Evolutionary conservation across 1,140 invertebrate species (phyloP), one percentile per base, ranked within the genome.

Genomic region (Caenorhabditis elegans): DNA sequence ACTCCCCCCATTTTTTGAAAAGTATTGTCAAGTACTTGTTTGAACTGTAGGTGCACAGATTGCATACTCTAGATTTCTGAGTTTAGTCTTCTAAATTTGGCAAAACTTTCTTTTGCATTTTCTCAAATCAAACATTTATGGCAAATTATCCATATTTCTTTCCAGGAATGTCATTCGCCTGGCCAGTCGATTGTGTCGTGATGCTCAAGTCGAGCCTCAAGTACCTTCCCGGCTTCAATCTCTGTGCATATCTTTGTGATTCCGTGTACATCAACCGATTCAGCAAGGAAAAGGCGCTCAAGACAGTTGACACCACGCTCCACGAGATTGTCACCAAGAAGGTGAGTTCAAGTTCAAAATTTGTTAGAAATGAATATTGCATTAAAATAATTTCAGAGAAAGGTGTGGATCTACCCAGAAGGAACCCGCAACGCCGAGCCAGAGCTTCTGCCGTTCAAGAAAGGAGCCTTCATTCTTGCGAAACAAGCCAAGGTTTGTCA

Each of bases 391-490:
- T 82, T 84, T 8, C 55, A 84, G 82, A 76, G 82, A 48, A 90
- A 90, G 80, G 86, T 91, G 24, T 90, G 86, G 82, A 88, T 91
- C 36, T 92, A 90, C 84, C 90, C 91, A 8, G 91, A 91, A 83
- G 91, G 91, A 15, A 91, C 91, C 13, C 84, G 91, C 51, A 91
- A 90, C 77, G 80, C 85, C 48, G 86, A 86, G 28, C 87, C 87
- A 6, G 84, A 86, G 8, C 86, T 92, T 85, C 84, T 91, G 51
- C 90, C 90, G 43, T 91, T 92, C 81, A 92, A 92, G 84, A 91
- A 91, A 82, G 91, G 91, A 17, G 91, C 90, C 6, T 92, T 92
- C 86, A 88, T 91, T 86, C 80, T 92, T 28, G 91, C 91, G 22
- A 87, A 91, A 22, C 83, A 90, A 76, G 84, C 84, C 26, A 78